Percentiles rank a stretch among this genome's conserved stretches.
Conservation (phyloP, 2,888 invertebrate species). For the Lithophane socia region DNA sequence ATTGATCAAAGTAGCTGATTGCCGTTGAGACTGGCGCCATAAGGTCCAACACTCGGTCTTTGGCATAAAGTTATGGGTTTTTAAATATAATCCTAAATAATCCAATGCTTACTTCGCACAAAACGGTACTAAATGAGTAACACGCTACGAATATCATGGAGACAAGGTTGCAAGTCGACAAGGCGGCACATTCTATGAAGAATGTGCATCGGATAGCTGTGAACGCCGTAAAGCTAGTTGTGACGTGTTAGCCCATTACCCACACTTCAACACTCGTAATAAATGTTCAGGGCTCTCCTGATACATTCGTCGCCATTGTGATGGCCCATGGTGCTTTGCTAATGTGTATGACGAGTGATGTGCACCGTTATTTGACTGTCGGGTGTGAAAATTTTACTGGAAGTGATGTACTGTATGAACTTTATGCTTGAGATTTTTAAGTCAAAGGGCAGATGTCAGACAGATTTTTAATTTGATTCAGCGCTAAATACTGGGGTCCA, state of each 20-base stretch:
- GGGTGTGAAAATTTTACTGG: constrained; percentile 66
- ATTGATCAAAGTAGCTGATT: constrained; percentile 22
- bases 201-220: constrained; percentile 51
- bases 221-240: constrained; percentile 48
- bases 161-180: constrained; percentile 24
- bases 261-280: constrained; percentile 58
- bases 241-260: constrained; percentile 58
- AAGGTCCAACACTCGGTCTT: not conserved
- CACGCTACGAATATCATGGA: constrained; percentile 7
- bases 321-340: constrained; percentile 58
- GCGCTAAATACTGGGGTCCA: not conserved
- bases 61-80: not conserved
- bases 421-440: constrained; percentile 5
- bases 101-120: not conserved
- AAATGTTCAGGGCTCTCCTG: constrained; percentile 52
- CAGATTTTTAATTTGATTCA: constrained; percentile 36
- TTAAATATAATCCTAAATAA: not conserved
- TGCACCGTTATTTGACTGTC: constrained; percentile 64
- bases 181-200: constrained; percentile 53
- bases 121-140: constrained; percentile 34
- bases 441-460: constrained; percentile 29
- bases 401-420: constrained; percentile 35
- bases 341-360: constrained; percentile 66
- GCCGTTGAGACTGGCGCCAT: not conserved
- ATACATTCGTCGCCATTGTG: constrained; percentile 58